phyloP scores from a whole-genome alignment of 2,888 invertebrate species.

The Acrocyrtus sp. region DNA sequence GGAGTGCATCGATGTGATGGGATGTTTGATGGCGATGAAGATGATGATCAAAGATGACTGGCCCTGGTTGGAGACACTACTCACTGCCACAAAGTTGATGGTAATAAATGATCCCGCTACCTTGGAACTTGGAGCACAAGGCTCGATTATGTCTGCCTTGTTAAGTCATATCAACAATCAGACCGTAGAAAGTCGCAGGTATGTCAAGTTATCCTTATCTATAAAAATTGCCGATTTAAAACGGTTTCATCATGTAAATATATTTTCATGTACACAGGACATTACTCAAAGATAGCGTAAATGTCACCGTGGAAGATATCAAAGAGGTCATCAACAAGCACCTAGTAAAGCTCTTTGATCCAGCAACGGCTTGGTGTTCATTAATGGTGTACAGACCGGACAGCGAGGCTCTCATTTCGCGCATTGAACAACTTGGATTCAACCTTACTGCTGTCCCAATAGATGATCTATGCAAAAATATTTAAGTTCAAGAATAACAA shows the following conservation, averaged over 20 bases:
- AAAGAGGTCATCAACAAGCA: slow-evolving; percentile 56
- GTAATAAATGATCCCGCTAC: slow-evolving; percentile 62
- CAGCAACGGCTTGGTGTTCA: slow-evolving; percentile 55
- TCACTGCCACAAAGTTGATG: slow-evolving; percentile 62
- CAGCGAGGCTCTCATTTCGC: slow-evolving; percentile 46
- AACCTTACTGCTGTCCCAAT: slow-evolving; percentile 33
- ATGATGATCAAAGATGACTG: slow-evolving; percentile 59
- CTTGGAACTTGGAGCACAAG: slow-evolving; percentile 61
- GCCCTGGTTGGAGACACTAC: slow-evolving; percentile 58
- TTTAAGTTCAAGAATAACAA: too few relatives aligned
- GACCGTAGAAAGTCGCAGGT: slow-evolving; percentile 53
- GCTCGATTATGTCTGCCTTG: slow-evolving; percentile 56
- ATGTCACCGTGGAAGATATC: slow-evolving; percentile 59
- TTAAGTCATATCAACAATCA: slow-evolving; percentile 59
- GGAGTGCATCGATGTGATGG: slow-evolving; percentile 61
- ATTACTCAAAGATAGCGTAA: slow-evolving; percentile 59
- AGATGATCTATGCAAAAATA: slow-evolving; percentile 32
- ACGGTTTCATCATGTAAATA: too few relatives aligned
- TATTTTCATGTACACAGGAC: too few relatives aligned
- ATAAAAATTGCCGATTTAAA: too few relatives aligned
- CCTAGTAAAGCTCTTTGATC: slow-evolving; percentile 60
- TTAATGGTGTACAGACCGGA: slow-evolving; percentile 54
- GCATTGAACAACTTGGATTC: slow-evolving; percentile 52
- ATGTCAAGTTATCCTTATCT: slow-evolving; percentile 2
- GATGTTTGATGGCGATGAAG: slow-evolving; percentile 58